Conservation (phyloP, 2,113 vertebrate species). For the Willisornis vidua region DNA sequence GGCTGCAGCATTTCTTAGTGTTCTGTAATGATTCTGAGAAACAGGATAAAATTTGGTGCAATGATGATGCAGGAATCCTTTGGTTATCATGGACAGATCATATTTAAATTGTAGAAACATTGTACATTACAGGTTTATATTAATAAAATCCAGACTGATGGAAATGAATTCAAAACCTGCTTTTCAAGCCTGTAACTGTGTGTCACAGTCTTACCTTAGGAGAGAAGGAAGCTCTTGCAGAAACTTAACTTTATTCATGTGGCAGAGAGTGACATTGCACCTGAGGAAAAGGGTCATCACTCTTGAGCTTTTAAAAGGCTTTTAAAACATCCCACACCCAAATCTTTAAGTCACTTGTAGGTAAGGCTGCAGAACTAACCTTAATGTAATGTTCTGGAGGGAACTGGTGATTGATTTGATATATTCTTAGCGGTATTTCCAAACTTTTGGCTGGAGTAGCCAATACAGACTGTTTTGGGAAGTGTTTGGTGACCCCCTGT, state of each 20-base stretch:
- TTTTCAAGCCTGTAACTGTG: neutral
- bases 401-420: neutral
- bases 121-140: neutral
- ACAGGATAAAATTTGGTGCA: neutral
- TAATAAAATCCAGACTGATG: neutral
- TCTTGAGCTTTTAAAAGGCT: conserved; percentile 19
- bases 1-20: neutral
- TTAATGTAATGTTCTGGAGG: conserved; percentile 17
- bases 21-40: neutral
- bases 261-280: neutral
- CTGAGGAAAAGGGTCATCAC: conserved; percentile 10
- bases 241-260: neutral
- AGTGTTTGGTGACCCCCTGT: neutral
- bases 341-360: neutral
- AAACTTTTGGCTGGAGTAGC: neutral
- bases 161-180: neutral
- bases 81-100: neutral
- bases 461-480: neutral
- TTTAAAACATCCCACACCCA: conserved; percentile 10
- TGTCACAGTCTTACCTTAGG: neutral
- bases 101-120: neutral
- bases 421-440: neutral
- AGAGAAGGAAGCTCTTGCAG: neutral
- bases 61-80: neutral
- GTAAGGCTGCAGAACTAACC: neutral